Evolutionary conservation across 1,140 invertebrate genomes (phyloP).

Genomic region (Lamellibrachia luymesi): DNA sequence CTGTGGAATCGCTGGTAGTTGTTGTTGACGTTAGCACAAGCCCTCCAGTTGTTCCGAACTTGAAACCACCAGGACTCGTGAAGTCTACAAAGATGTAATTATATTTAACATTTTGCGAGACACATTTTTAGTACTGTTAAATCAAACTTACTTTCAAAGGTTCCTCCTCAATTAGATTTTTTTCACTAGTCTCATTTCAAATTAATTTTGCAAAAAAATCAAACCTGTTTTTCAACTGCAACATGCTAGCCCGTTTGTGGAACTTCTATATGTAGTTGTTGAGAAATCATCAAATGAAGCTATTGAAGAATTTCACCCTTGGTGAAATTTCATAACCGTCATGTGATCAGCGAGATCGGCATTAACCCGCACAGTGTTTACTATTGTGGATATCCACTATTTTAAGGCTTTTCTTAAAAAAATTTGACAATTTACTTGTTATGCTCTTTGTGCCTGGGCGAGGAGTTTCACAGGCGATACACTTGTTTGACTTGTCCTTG

Average conservation of each 20-base stretch:
- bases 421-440: neutral
- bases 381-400: neutral
- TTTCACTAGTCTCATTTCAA: too few relatives aligned
- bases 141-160: neutral
- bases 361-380: too few relatives aligned
- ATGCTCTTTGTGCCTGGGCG: constrained; percentile 32
- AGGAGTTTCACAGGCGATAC: constrained; percentile 61
- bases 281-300: neutral
- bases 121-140: neutral
- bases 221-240: too few relatives aligned
- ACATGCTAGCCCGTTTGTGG: neutral
- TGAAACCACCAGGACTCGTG: constrained; percentile 19
- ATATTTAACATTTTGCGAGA: neutral
- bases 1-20: neutral
- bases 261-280: neutral
- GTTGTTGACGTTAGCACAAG: neutral
- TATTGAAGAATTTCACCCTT: too few relatives aligned
- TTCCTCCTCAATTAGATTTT: too few relatives aligned
- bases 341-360: too few relatives aligned
- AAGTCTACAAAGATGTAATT: constrained; percentile 9
- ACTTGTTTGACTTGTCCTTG: constrained; percentile 61
- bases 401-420: neutral
- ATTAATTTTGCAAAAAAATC: too few relatives aligned
- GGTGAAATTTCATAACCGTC: too few relatives aligned
- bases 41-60: constrained; percentile 7